Evolutionary conservation across 2,797 vertebrate genomes (phyloP), one percentile per base, ranked within the genome.

Genomic region (Salarias fasciatus): DNA sequence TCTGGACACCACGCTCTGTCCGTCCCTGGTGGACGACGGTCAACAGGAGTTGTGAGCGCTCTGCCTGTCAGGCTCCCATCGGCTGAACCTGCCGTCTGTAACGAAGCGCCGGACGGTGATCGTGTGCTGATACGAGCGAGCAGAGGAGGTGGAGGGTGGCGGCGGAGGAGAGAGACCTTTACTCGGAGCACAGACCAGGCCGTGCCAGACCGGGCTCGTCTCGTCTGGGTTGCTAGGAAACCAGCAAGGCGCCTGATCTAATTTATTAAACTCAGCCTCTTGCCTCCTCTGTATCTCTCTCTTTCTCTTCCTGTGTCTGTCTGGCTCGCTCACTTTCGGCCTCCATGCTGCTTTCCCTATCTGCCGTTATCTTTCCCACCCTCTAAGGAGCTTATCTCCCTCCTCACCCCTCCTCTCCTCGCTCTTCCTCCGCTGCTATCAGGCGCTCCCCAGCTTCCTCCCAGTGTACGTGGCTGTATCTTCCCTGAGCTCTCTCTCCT

Each of bases 211-310:
- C 86, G 82, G 84, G 79, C 89, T 86, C 61, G 62, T 85, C 85
- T 91, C 76, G 78, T 79, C 77, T 73, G 73, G 75, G 92, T 93
- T 93, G 92, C 92, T 93, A 93, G 91, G 92, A 90, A 81, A 93
- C 92, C 86, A 53, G 66, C 82, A 76, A 82, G 84, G 90, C 64
- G 83, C 89, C 88, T 90, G 87, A 91, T 92, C 85, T 91, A 91
- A 91, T 92, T 91, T 91, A 92, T 92, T 88, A 89, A 91, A 92
- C 91, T 90, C 90, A 78, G 86, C 75, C 84, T 85, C 88, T 87
- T 59, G 72, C 78, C 82, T 86, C 75, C 65, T 76, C 77, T 77
- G 58, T 75, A 63, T 86, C 81, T 84, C 69, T 76, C 72, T 71
- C 37, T 77, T 65, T 79, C 81, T 77, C 81, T 77, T 72, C 70